Evolutionary conservation across 2,888 invertebrate species (phyloP), one percentile per base, ranked within the genome.

Genomic region (Deilephila elpenor): DNA sequence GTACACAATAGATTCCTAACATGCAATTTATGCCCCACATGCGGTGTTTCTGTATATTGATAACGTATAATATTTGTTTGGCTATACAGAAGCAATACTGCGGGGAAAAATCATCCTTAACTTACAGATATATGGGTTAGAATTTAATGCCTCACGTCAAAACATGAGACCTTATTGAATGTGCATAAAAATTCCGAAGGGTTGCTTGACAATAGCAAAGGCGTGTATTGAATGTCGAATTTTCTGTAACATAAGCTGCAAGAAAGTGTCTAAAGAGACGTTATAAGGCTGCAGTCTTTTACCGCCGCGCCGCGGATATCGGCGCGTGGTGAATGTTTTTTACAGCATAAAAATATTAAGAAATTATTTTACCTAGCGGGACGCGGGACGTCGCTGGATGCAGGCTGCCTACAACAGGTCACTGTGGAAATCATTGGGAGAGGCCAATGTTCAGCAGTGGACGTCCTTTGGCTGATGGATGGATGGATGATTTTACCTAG

Each of bases 231-330:
- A 75, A 74, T 71, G 74, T 70, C 70, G 53, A 72, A 83, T 83
- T 83, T 85, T 85, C 81, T 83, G 83, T 82, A 82, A 82, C 80
- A 81, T 79, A 80, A 79, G 81, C 77, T 80, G 79, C 78, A 82
- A 81, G 84, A 83, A 81, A 82, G 75, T 82, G 80, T 78, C 78
- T 80, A 79, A 80, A 80, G 79, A 76, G 82, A 77, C 77, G 78
- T 79, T 78, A 71, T 76, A 71, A 17, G 71, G 71, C 44, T 71
- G 71, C 71, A 71, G 60, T 44, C 71, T 71, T 71, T 73, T 73
- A 37, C 60, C 29, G 59, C 60, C 37, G 37, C 29, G 59, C 60
- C 37, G 37, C 7, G 25, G 59, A 71, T 71, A 71, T 71, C 60
- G 25, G 44, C 44, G 44, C 11, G 25, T 6, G 19, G 20, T n/a